These are phyloP conservation scores for Drosophila melanogaster DNA, from an alignment of 1,140 invertebrate genomes.

Conservation along the genomic window Release_6_plus_ISO1_MT NC_004354.4:2328001-2328500, in stretches of 20 bases:
- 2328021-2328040: constrained; percentile 87
- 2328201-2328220: constrained; percentile 94
- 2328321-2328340: constrained; percentile 93
- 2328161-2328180: constrained; percentile 95
- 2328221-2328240: constrained; percentile 94
- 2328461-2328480: constrained; percentile 92
- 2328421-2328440: constrained; percentile 81
- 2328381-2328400: constrained; percentile 90
- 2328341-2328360: constrained; percentile 94
- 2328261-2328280: constrained; percentile 89
- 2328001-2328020: constrained; percentile 85
- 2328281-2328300: constrained; percentile 93
- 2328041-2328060: constrained; percentile 94
- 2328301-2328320: constrained; percentile 90
- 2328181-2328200: constrained; percentile 93
- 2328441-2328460: constrained; percentile 89
- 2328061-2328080: constrained; percentile 92
- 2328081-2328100: constrained; percentile 88
- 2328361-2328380: constrained; percentile 90
- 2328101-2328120: constrained; percentile 86
- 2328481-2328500: constrained; percentile 94
- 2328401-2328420: constrained; percentile 93
- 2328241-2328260: constrained; percentile 91
- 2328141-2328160: constrained; percentile 90
- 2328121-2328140: constrained; percentile 87